A percentile compares a stretch with the other conserved stretches of the same genome.
These are phyloP conservation scores for Drosophila nebulosa DNA, from an alignment of 1,140 invertebrate genomes.

Conservation along the genomic window DNA sequence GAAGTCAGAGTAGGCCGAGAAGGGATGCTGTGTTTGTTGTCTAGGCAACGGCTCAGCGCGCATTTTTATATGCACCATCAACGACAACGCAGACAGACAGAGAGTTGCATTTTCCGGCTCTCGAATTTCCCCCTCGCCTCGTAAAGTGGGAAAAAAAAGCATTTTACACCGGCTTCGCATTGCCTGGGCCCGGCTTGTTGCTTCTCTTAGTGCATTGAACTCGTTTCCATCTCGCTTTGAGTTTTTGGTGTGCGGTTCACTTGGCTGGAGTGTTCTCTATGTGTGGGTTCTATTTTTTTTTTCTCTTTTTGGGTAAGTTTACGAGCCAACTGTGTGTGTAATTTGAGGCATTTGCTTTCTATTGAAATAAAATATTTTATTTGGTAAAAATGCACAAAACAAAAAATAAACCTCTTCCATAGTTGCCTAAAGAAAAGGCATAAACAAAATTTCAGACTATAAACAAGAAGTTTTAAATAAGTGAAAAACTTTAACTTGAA, in stretches of 20 bases:
- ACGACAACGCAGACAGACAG: constrained; percentile 3
- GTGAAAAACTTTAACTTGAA: too few relatives aligned
- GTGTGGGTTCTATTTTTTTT: background rate
- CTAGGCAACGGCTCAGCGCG: constrained; percentile 45
- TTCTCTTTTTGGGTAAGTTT: background rate
- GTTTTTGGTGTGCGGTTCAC: constrained; percentile 6
- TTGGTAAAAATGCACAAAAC: background rate
- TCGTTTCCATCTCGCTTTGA: background rate
- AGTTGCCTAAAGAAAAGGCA: too few relatives aligned
- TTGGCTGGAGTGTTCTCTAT: constrained; percentile 8
- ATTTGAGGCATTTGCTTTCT: constrained; percentile 8
- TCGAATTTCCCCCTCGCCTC: constrained; percentile 48
- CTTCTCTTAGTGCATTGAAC: constrained; percentile 1
- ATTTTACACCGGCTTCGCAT: constrained; percentile 29
- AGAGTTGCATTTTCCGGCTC: constrained; percentile 56
- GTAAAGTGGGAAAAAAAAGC: constrained; percentile 50
- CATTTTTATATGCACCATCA: constrained; percentile 26
- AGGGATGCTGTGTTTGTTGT: constrained; percentile 24
- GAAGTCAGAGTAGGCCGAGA: constrained; percentile 18
- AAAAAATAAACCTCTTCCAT: too few relatives aligned
- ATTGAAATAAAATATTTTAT: constrained; percentile 10
- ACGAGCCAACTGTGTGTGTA: constrained; percentile 10
- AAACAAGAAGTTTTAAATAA: too few relatives aligned
- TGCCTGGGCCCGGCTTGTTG: background rate
- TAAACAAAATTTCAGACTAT: too few relatives aligned